Conservation (phyloP, 2,888 invertebrate species). For the Ochropacha duplaris region DNA sequence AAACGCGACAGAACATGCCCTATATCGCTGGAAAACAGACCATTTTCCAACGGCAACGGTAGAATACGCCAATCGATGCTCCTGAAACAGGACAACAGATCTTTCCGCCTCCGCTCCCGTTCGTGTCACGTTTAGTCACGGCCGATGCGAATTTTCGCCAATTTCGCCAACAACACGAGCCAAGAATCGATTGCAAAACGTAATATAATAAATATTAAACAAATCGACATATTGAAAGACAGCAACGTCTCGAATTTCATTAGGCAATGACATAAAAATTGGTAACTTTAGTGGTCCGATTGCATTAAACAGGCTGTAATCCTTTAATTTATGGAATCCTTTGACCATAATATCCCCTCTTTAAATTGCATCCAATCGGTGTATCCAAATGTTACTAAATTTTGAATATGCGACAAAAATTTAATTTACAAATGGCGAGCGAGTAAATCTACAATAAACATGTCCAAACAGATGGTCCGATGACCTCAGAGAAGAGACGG, state of each 20-base stretch:
- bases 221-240: slow-evolving; percentile 41
- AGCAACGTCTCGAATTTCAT: slow-evolving; percentile 55
- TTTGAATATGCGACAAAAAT: slow-evolving; percentile 11
- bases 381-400: slow-evolving; percentile 30
- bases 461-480: slow-evolving; percentile 1
- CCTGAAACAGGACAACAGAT: slow-evolving; percentile 77
- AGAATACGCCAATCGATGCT: slow-evolving; percentile 75
- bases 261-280: slow-evolving; percentile 45
- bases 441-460: background rate
- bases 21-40: slow-evolving; percentile 26
- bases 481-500: background rate
- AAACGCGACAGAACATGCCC: slow-evolving; percentile 33
- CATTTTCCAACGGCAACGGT: slow-evolving; percentile 23
- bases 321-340: slow-evolving; percentile 44
- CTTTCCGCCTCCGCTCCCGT: slow-evolving; percentile 73
- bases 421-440: slow-evolving; percentile 7
- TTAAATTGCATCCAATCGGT: slow-evolving; percentile 31
- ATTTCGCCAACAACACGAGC: slow-evolving; percentile 37
- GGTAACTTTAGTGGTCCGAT: slow-evolving; percentile 36
- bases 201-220: slow-evolving; percentile 61
- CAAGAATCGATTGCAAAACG: slow-evolving; percentile 49
- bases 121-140: slow-evolving; percentile 44
- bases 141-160: slow-evolving; percentile 60
- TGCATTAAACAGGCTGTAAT: slow-evolving; percentile 51
- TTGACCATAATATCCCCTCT: slow-evolving; percentile 40